Percentiles rank a stretch among this genome's conserved stretches.
phyloP scores from a whole-genome alignment of 2,888 invertebrate genomes.

The Drosophila barbarae region DNA sequence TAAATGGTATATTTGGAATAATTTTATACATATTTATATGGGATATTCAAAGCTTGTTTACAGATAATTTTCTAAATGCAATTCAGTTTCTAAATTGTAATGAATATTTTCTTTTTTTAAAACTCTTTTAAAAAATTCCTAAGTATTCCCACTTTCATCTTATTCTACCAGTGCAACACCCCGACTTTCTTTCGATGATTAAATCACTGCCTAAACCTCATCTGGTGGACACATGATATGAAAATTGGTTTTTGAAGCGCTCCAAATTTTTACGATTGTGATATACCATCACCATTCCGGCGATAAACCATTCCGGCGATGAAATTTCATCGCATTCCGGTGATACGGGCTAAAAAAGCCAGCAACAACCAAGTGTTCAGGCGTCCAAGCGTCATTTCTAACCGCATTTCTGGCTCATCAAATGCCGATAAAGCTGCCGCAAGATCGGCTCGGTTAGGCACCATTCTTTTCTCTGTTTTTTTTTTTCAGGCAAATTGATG shows the following conservation, averaged over 20 bases:
- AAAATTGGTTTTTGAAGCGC: slow-evolving; percentile 13
- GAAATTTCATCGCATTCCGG: slow-evolving; percentile 24
- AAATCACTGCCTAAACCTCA: slow-evolving; percentile 1
- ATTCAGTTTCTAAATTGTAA: neutral
- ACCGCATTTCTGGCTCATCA: slow-evolving; percentile 38
- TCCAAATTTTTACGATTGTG: slow-evolving; percentile 16
- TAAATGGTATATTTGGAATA: too few relatives aligned
- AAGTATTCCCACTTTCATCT: neutral
- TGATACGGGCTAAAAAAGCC: slow-evolving; percentile 12
- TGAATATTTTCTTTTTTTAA: too few relatives aligned
- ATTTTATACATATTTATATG: too few relatives aligned
- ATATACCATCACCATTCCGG: slow-evolving; percentile 7
- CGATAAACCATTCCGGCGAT: slow-evolving; percentile 8
- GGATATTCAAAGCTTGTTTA: too few relatives aligned
- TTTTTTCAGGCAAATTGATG: slow-evolving; percentile 31
- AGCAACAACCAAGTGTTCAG: slow-evolving; percentile 4
- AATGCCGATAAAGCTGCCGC: slow-evolving; percentile 28
- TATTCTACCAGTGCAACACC: neutral
- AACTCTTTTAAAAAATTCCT: neutral
- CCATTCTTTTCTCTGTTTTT: slow-evolving; percentile 25
- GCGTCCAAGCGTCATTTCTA: slow-evolving; percentile 26
- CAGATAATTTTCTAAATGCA: too few relatives aligned
- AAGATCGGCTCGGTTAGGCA: slow-evolving; percentile 41
- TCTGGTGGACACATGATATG: slow-evolving; percentile 2
- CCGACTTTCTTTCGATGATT: neutral